Percentiles rank a stretch among this genome's conserved stretches.
phyloP scores from a whole-genome alignment of 2,888 invertebrate species.

The Cecidostiba fungosa region DNA sequence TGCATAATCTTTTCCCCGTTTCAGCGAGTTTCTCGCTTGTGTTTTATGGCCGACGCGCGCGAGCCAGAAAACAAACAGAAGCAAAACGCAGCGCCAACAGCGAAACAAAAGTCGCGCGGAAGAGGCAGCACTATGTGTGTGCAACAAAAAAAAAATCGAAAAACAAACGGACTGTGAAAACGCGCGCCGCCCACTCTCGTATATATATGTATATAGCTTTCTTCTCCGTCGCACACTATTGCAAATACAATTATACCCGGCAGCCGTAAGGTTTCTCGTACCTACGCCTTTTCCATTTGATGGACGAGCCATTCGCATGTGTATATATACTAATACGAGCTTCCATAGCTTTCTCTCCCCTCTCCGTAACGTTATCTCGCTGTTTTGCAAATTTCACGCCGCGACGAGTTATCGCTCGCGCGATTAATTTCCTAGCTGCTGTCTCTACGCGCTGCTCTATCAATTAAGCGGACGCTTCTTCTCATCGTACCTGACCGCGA shows the following conservation, averaged over 20 bases:
- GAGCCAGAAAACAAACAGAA: conserved; percentile 42
- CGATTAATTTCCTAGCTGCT: conserved; percentile 70
- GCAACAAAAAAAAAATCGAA: conserved; percentile 26
- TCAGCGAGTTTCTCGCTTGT: conserved; percentile 60
- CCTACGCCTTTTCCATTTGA: conserved; percentile 70
- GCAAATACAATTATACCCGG: not conserved
- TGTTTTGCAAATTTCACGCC: conserved; percentile 77
- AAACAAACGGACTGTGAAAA: conserved; percentile 10
- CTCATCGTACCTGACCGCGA: not conserved
- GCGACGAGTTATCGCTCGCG: conserved; percentile 69
- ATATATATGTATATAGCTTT: not conserved
- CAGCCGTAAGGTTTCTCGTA: not conserved
- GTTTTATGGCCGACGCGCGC: conserved; percentile 50
- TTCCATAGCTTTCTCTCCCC: conserved; percentile 51
- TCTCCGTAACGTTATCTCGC: conserved; percentile 72
- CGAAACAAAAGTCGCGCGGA: conserved; percentile 45
- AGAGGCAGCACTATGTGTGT: not conserved
- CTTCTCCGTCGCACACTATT: not conserved
- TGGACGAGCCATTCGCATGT: conserved; percentile 79
- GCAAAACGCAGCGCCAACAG: conserved; percentile 5
- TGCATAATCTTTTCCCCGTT: conserved; percentile 62
- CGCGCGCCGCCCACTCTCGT: not conserved
- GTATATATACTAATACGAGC: conserved; percentile 68
- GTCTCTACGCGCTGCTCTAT: conserved; percentile 67
- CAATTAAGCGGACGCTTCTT: conserved; percentile 69